phyloP scores from a whole-genome alignment of 2,113 vertebrate genomes.

The Ranitomeya variabilis region DNA sequence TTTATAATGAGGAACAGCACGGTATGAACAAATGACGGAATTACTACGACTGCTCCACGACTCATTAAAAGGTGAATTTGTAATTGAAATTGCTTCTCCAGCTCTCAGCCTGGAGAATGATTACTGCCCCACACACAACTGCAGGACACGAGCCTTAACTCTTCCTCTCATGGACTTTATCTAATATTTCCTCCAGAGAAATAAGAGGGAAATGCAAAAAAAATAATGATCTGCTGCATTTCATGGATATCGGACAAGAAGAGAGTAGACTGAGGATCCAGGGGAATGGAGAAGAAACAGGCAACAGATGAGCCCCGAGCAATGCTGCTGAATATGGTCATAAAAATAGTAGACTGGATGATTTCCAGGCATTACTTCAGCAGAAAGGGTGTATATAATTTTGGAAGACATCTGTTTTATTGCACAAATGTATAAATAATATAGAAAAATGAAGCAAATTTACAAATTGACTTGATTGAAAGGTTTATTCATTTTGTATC shows the following conservation, averaged over 20 bases:
- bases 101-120: not conserved
- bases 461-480: too few relatives aligned
- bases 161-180: not conserved
- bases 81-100: constrained; percentile 37
- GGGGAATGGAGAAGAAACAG: not conserved
- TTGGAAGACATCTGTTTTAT: too few relatives aligned
- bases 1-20: constrained; percentile 40
- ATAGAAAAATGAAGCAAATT: too few relatives aligned
- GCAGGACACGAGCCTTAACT: not conserved
- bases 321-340: not conserved
- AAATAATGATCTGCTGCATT: not conserved
- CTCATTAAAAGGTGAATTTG: constrained; percentile 33
- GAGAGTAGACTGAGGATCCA: not conserved
- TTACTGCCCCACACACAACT: not conserved
- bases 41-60: not conserved
- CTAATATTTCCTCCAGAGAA: not conserved
- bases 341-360: not conserved
- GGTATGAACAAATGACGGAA: constrained; percentile 33
- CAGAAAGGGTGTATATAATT: too few relatives aligned
- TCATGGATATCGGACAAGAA: not conserved
- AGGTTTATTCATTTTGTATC: too few relatives aligned
- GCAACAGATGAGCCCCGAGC: not conserved
- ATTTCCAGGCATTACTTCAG: too few relatives aligned
- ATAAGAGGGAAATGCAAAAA: not conserved
- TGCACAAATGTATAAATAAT: too few relatives aligned